These are phyloP conservation scores for Edolisoma coerulescens DNA, from an alignment of 2,113 vertebrate species.

Conservation along the genomic window DNA sequence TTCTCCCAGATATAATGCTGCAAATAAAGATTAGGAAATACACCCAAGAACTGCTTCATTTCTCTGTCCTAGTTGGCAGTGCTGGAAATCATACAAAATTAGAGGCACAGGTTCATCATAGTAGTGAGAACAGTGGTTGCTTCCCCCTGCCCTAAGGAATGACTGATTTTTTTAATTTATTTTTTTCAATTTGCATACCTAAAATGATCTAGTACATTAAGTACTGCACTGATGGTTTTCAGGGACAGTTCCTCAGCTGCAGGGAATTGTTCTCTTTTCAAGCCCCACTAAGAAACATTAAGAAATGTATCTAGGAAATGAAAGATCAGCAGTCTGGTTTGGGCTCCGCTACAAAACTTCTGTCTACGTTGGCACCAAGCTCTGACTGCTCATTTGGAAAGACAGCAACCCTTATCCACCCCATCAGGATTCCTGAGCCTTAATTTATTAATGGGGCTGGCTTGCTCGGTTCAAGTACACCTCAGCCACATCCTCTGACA, in stretches of 20 bases:
- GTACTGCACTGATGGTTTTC: not conserved
- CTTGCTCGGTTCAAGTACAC: not conserved
- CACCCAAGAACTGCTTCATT: not conserved
- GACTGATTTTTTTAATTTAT: not conserved
- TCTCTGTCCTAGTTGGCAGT: not conserved
- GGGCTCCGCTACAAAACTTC: not conserved
- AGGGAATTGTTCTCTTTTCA: not conserved
- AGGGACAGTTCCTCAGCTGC: not conserved
- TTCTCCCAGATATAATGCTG: not conserved
- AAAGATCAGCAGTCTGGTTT: not conserved
- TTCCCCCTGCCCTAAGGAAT: not conserved
- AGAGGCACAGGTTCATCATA: not conserved
- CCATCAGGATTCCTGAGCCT: not conserved
- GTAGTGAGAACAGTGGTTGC: rapidly evolving
- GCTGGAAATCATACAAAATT: not conserved
- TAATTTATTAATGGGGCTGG: not conserved
- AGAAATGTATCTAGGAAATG: not conserved
- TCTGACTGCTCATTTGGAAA: not conserved
- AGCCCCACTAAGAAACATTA: not conserved
- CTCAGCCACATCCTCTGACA: not conserved
- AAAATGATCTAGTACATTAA: not conserved
- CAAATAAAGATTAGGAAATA: not conserved
- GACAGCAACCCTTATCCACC: not conserved
- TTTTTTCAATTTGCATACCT: not conserved
- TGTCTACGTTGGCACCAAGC: not conserved